Base-by-base conservation (phyloP, 2,888 invertebrate species). In the Andrena camellia region DNA sequence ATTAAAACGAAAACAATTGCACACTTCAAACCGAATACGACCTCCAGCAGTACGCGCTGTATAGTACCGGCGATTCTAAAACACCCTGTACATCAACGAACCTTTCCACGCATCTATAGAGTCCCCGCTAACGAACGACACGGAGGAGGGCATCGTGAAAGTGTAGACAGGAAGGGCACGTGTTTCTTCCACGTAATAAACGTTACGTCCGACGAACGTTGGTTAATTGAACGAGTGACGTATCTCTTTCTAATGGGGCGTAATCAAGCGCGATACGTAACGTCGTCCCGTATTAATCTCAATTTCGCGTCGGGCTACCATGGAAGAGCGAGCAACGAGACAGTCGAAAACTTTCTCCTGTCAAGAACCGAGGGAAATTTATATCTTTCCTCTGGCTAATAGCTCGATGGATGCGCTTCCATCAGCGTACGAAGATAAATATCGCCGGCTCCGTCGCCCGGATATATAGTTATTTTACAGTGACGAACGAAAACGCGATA, bases 221-320 rank as follows among this genome's bases (percentile, higher is more conserved):
- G 10, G 59, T 20, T 52, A 48, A 66, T 78, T 35, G 59, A 69
- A 60, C 73, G 31, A n/a, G 31, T 33, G 13, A 69, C 62, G 42
- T 62, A 62, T 73, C 29, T 17, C 62, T 23, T 57, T 64, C 64
- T 74, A 62, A 79, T n/a, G 52, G 48, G 17, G 60, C 23, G 48
- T 66, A 67, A 78, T 73, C 69, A 78, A 78, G 23, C 52, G 23
- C 52, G 60, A 57, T 66, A 57, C 57, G 31, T 50, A 60, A 42
- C 48, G 48, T 0, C 33, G 31, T 17, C 26, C 8, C 23, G n/a
- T 73, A 68, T 64, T 54, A 66, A 78, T 81, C 69, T 73, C 7
- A 23, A 69, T 66, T 69, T 35, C 31, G 26, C 52, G 50, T 60
- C 69, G 10, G 50, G 1, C 31, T 8, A 29, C 13, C n/a, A 52